phyloP scores from a whole-genome alignment of 2,797 vertebrate species.

The Myiotriccus ornatus region DNA sequence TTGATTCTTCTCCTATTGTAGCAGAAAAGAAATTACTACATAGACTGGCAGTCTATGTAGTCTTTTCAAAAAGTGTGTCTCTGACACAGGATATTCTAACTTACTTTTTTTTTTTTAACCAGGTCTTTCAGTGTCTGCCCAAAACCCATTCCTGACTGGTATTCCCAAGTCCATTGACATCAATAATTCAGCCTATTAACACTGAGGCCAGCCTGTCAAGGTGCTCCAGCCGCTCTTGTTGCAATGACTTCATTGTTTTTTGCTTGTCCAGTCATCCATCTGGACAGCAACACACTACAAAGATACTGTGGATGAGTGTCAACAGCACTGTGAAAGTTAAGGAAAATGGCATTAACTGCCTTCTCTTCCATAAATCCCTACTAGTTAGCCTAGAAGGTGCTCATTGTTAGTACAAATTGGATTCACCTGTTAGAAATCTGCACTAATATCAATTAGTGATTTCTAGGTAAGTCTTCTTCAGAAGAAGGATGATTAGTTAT shows the following conservation, averaged over 20 bases:
- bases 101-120: neutral
- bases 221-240: neutral
- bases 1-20: neutral
- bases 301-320: neutral
- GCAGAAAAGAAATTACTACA: neutral
- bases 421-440: neutral
- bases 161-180: neutral
- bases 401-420: neutral
- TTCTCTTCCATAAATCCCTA: neutral
- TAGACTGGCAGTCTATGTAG: neutral
- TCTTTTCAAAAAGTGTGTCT: neutral
- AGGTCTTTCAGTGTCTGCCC: neutral
- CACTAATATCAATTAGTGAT: neutral
- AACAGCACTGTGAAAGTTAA: neutral
- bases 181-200: neutral
- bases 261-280: neutral
- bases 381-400: neutral
- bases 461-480: neutral
- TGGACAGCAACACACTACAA: neutral
- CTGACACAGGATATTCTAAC: neutral
- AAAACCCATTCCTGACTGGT: neutral
- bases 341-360: neutral
- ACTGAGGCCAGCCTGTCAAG: neutral
- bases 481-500: neutral
- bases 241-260: neutral